Evolutionary conservation across 2,113 vertebrate genomes (phyloP).

Genomic region (Toxotes jaculatrix): DNA sequence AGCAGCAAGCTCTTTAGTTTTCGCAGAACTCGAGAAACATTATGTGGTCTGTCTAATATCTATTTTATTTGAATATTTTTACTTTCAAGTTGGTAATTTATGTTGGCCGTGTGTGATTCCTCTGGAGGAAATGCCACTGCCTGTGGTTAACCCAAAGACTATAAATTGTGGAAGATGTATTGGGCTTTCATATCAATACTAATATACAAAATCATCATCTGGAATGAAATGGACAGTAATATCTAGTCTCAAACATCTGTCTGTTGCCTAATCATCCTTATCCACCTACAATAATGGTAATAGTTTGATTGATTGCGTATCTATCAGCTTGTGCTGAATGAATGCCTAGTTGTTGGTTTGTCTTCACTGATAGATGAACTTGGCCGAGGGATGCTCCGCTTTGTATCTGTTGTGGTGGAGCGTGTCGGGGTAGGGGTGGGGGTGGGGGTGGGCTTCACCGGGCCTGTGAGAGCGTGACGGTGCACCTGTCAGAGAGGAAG

Average conservation of each 20-base stretch:
- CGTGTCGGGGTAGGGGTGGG: not conserved
- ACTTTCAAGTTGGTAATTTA: constrained; percentile 64
- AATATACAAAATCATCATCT: constrained; percentile 49
- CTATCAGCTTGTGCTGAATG: not conserved
- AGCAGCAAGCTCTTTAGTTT: constrained; percentile 50
- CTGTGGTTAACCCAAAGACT: constrained; percentile 52
- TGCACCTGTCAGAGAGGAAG: constrained; percentile 78
- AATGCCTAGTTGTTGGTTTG: not conserved
- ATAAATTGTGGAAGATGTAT: constrained; percentile 51
- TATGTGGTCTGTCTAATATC: constrained; percentile 67
- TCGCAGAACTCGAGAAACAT: constrained; percentile 52
- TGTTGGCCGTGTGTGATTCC: constrained; percentile 58
- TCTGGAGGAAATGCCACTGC: constrained; percentile 58
- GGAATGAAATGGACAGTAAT: constrained; percentile 34
- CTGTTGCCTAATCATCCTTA: not conserved
- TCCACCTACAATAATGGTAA: not conserved
- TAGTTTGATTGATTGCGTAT: not conserved
- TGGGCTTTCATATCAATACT: constrained; percentile 46
- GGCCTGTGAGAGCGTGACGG: constrained; percentile 57
- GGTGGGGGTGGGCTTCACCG: constrained; percentile 9
- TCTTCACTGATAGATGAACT: not conserved
- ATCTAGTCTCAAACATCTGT: constrained; percentile 28
- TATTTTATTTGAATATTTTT: constrained; percentile 65
- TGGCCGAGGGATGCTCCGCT: constrained; percentile 18
- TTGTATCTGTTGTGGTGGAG: constrained; percentile 20